Evolutionary conservation across 2,797 vertebrate species (phyloP).

Genomic region (Mormyrus hasselquistii): DNA sequence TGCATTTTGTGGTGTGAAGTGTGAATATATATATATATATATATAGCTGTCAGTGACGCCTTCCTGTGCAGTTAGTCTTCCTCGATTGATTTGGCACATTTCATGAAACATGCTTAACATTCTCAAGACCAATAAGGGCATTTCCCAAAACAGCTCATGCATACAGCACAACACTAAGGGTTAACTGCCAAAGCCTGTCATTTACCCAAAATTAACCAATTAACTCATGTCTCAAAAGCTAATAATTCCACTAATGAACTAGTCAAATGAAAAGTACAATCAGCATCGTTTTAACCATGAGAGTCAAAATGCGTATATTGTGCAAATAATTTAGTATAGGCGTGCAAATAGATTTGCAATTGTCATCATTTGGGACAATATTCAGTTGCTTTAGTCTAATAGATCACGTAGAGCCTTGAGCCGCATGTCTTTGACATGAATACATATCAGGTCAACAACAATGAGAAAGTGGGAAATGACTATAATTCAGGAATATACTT

Average conservation of each 20-base stretch:
- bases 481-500: neutral
- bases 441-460: neutral
- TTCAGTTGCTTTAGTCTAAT: neutral
- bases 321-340: neutral
- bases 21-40: neutral
- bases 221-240: neutral
- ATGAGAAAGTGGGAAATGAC: neutral
- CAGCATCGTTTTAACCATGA: no score
- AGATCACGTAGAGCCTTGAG: neutral
- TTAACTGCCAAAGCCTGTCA: neutral
- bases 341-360: no score
- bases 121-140: neutral
- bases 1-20: neutral
- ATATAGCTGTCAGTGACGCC: neutral
- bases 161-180: neutral
- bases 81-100: neutral
- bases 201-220: neutral
- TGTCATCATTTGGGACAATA: neutral
- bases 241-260: no score
- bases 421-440: neutral
- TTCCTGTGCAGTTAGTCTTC: neutral
- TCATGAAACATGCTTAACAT: neutral
- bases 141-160: neutral
- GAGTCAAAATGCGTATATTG: no score
- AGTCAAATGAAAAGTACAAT: no score